phyloP scores from a whole-genome alignment of 2,113 vertebrate genomes.

The Heptranchias perlo region DNA sequence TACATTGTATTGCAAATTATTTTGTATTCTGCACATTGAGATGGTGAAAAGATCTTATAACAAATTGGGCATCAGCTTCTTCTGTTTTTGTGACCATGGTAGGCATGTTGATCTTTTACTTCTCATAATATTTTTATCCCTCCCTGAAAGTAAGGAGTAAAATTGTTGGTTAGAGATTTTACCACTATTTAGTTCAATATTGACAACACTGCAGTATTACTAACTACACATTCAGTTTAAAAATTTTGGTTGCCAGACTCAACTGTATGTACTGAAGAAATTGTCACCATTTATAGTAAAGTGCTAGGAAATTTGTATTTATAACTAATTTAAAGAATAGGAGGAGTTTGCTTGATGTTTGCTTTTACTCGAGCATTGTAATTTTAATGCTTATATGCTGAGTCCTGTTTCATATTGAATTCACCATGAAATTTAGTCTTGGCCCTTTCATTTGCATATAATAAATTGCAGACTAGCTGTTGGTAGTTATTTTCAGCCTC shows the following conservation, averaged over 20 bases:
- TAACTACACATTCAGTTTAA: background rate
- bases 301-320: background rate
- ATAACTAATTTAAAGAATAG: background rate
- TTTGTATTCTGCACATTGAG: background rate
- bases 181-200: background rate
- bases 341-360: background rate
- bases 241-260: background rate
- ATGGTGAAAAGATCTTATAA: background rate
- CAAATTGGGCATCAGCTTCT: background rate
- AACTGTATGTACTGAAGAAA: slow-evolving; percentile 1
- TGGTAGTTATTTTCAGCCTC: background rate
- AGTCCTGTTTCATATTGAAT: background rate
- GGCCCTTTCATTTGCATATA: background rate
- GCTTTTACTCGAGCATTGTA: background rate
- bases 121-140: background rate
- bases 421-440: background rate
- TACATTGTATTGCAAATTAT: background rate
- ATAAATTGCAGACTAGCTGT: background rate
- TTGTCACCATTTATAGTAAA: background rate
- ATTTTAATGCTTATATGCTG: background rate
- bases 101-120: background rate
- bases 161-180: background rate
- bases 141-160: background rate
- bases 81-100: background rate
- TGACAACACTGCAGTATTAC: background rate